Base-by-base conservation (phyloP, 2,797 vertebrate species). In the Schizopygopsis pylzovi region DNA sequence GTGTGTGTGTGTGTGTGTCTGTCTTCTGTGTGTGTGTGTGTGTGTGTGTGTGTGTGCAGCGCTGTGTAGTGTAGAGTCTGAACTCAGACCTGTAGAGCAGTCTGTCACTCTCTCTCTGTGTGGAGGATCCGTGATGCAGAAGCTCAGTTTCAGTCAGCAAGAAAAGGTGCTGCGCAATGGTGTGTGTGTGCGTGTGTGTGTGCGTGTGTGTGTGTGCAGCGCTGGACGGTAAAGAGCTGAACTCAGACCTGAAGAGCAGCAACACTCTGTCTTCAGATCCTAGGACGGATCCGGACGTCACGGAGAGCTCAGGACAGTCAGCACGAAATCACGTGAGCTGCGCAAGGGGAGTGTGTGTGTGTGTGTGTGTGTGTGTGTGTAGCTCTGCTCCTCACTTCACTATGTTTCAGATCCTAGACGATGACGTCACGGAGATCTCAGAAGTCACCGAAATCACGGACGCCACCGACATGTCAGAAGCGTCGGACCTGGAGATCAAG, bases 401-500 rank as follows among this genome's bases (percentile, higher is more conserved):
- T 68, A n/a, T 71, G 15, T 45, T 90, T 85, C 93, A 99, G 98
- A 95, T 93, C 87, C 91, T 95, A 85, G 97, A 98, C 87, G 97
- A 99, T 87, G 95, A 96, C 52, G 89, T 85, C n/a, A 94, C 93
- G 2, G 96, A 96, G 86, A 87, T 94, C 0, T 96, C 95, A 1
- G 95, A 95, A 86, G 91, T 87, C 22, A 94, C 94, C 15, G 94
- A 96, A 88, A 92, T 91, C 6, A 94, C 95, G 20, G 95, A 99
- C 85, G 95, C 91, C 85, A 96, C 97, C 85, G 98, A 99, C 92
- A 95, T 98, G 91, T 97, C 97, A 65, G 98, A 99, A 91, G 97
- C 96, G 85, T 96, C 97, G 49, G 98, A 99, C 90, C 96, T 96
- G 92, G 98, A 99, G 92, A 98, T 96, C 92, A 99, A 95, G 94